phyloP scores from a whole-genome alignment of 2,888 invertebrate species.

The Pocota personata region DNA sequence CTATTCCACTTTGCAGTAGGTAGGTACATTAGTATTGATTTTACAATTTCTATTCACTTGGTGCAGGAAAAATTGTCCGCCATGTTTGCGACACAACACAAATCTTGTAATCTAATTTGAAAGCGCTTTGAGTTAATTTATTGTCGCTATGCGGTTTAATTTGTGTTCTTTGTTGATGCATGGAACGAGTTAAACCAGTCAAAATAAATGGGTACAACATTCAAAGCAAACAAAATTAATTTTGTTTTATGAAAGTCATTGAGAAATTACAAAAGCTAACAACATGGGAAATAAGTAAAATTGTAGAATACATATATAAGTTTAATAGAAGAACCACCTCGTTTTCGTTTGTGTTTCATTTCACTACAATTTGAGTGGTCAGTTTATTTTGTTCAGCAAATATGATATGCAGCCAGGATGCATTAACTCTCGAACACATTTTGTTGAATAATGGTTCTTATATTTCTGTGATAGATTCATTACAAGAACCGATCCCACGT shows the following conservation, averaged over 20 bases:
- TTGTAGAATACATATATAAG: no score
- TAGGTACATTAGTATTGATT: slow-evolving; percentile 54
- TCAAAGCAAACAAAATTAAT: not conserved
- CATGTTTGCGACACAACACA: slow-evolving; percentile 32
- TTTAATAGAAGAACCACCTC: no score
- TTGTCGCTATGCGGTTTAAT: slow-evolving; percentile 3
- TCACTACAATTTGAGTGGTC: no score
- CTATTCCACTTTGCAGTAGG: slow-evolving; percentile 21
- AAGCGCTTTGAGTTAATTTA: slow-evolving; percentile 23
- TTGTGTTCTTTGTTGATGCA: slow-evolving; percentile 12
- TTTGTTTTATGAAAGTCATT: slow-evolving; percentile 45
- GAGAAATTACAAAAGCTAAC: no score
- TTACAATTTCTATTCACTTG: slow-evolving; percentile 46
- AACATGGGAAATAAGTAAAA: no score
- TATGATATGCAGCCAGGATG: no score
- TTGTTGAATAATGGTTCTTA: no score
- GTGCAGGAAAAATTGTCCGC: slow-evolving; percentile 22
- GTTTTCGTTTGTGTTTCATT: no score
- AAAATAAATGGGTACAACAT: slow-evolving; percentile 11
- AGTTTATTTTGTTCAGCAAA: no score
- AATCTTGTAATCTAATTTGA: slow-evolving; percentile 39
- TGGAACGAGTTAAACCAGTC: slow-evolving; percentile 38
- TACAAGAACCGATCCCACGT: no score
- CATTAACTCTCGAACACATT: no score
- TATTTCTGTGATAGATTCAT: no score